Evolutionary conservation across 1,140 invertebrate species (phyloP).

Genomic region (Microplitis demolitor): DNA sequence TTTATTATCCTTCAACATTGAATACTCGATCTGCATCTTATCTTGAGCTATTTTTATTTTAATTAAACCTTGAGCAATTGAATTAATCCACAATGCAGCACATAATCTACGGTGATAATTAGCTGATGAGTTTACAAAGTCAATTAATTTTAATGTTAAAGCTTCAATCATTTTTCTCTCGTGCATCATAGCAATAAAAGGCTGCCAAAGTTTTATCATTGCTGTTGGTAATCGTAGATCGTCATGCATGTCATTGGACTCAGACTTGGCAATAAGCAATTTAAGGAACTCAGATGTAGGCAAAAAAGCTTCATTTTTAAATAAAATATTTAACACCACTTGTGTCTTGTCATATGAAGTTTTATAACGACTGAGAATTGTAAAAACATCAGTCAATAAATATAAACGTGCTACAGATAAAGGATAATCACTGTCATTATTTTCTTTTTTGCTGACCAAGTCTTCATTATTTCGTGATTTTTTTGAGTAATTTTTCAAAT

Average conservation of each 20-base stretch:
- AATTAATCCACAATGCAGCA: conserved; percentile 63
- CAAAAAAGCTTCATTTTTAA: conserved; percentile 48
- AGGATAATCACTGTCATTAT: conserved; percentile 30
- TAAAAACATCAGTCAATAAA: conserved; percentile 45
- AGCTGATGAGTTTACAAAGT: conserved; percentile 52
- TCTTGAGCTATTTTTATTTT: conserved; percentile 53
- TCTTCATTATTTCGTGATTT: conserved; percentile 5
- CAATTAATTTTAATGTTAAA: conserved; percentile 59
- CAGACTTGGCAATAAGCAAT: conserved; percentile 37
- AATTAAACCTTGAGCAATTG: conserved; percentile 58
- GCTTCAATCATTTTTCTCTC: conserved; percentile 59
- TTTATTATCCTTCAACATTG: conserved; percentile 28
- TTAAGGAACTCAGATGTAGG: conserved; percentile 41
- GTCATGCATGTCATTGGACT: conserved; percentile 1
- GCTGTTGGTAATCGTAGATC: conserved; percentile 36
- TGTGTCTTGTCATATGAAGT: conserved; percentile 31
- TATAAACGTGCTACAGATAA: conserved; percentile 36
- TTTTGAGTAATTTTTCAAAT: conserved; percentile 30
- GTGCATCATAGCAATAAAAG: conserved; percentile 61
- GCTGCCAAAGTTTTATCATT: conserved; percentile 60
- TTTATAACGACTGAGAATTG: conserved; percentile 39
- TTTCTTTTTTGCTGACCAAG: neutral
- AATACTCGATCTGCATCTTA: conserved; percentile 44
- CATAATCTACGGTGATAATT: conserved; percentile 49
- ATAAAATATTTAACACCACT: conserved; percentile 39